A percentile compares a stretch with the other conserved stretches of the same genome.
These are phyloP conservation scores for Pardosa pseudoannulata DNA, from an alignment of 2,888 invertebrate genomes.

Conservation along the genomic window DNA sequence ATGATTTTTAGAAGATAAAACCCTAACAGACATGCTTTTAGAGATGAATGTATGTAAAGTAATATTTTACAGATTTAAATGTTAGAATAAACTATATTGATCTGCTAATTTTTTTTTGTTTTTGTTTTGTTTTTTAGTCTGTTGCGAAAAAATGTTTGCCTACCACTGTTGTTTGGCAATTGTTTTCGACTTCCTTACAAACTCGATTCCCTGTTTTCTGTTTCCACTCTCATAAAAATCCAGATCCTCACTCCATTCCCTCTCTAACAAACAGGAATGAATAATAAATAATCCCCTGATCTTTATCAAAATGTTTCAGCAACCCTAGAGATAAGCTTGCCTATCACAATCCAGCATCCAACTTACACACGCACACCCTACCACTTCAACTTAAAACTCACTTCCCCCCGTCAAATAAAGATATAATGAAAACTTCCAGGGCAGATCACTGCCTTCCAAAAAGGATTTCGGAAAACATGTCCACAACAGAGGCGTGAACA, in stretches of 20 bases:
- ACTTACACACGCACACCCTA: background rate
- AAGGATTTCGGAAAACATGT: conserved; percentile 46
- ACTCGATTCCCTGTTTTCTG: no score
- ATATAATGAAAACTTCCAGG: conserved; percentile 44
- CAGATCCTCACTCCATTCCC: background rate
- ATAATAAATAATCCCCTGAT: background rate
- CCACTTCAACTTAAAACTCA: background rate
- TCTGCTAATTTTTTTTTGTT: no score
- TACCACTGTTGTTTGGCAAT: no score
- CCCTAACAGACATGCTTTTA: no score
- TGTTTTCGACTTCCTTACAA: no score
- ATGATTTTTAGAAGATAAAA: no score
- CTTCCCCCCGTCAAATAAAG: conserved; percentile 33
- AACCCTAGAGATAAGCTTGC: background rate
- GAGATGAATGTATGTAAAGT: no score
- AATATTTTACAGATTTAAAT: no score
- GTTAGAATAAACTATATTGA: no score
- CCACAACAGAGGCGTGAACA: conserved; percentile 65
- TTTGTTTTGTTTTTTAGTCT: no score
- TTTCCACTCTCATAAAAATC: no score
- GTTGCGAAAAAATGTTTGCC: no score
- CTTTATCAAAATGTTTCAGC: conserved; percentile 11
- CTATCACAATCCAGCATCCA: background rate
- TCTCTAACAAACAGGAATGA: background rate
- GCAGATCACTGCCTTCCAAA: background rate